A percentile compares a stretch with the other conserved stretches of the same genome.
phyloP scores from a whole-genome alignment of 2,888 invertebrate genomes.

The Apodemia mormo region DNA sequence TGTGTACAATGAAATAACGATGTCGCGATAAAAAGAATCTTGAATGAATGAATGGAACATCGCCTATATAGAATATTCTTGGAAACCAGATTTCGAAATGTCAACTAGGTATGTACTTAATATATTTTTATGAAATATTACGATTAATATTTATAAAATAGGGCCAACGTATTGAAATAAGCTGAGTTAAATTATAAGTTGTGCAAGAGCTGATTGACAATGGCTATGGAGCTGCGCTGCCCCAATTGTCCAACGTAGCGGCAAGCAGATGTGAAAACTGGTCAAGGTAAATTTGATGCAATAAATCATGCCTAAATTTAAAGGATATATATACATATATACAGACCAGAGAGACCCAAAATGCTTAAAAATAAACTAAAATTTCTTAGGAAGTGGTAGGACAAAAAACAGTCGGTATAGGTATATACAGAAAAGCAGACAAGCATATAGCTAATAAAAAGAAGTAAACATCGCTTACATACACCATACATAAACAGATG shows the following conservation, averaged over 20 bases:
- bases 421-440: no score
- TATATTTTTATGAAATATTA: neutral
- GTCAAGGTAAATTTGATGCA: conserved; percentile 53
- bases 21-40: no score
- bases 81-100: neutral
- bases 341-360: no score
- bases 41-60: neutral
- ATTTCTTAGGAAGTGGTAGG: no score
- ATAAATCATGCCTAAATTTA: no score
- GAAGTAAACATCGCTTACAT: no score
- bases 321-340: no score
- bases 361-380: no score
- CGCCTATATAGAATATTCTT: neutral
- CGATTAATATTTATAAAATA: neutral
- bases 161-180: neutral
- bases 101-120: neutral
- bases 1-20: no score
- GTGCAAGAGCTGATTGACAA: conserved; percentile 59
- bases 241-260: conserved; percentile 68
- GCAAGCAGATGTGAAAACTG: conserved; percentile 69
- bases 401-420: no score
- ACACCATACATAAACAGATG: no score
- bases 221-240: conserved; percentile 52
- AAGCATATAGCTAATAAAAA: no score
- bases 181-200: conserved; percentile 30